These are phyloP conservation scores for Exephanes ischioxanthus DNA, from an alignment of 2,888 invertebrate species.

Conservation along the genomic window DNA sequence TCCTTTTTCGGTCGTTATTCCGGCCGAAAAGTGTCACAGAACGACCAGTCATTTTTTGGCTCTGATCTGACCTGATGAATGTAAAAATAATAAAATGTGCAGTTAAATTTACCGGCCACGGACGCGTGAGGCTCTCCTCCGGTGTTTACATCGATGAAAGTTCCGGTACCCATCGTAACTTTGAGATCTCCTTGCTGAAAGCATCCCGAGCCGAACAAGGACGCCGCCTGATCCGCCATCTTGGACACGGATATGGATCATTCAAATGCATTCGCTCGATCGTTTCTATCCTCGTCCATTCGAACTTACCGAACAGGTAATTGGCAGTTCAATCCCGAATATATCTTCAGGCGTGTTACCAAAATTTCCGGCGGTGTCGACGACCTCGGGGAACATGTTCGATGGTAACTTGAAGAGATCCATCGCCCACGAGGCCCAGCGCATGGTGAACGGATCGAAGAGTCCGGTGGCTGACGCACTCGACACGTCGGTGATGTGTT, in stretches of 20 bases:
- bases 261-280: slow-evolving; percentile 4
- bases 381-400: slow-evolving; percentile 92
- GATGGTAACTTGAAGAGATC: slow-evolving; percentile 91
- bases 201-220: slow-evolving; percentile 95
- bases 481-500: slow-evolving; percentile 94
- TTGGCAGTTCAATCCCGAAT: slow-evolving; percentile 92
- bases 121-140: slow-evolving; percentile 92
- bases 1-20: too few species aligned
- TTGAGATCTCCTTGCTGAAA: slow-evolving; percentile 92
- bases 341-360: slow-evolving; percentile 89
- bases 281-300: slow-evolving; percentile 21
- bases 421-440: slow-evolving; percentile 93
- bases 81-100: too few species aligned
- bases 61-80: too few species aligned
- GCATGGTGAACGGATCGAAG: slow-evolving; percentile 95
- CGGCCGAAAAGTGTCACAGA: too few species aligned
- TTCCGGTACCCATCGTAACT: slow-evolving; percentile 96
- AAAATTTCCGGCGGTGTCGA: slow-evolving; percentile 92
- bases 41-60: too few species aligned
- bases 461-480: slow-evolving; percentile 96
- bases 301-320: slow-evolving; percentile 90
- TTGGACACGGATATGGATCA: slow-evolving; percentile 77
- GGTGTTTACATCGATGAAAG: slow-evolving; percentile 95
- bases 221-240: slow-evolving; percentile 96
- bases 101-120: slow-evolving; percentile 87